Conservation (phyloP, 1,140 invertebrate genomes). For the Kradibia gibbosae region DNA sequence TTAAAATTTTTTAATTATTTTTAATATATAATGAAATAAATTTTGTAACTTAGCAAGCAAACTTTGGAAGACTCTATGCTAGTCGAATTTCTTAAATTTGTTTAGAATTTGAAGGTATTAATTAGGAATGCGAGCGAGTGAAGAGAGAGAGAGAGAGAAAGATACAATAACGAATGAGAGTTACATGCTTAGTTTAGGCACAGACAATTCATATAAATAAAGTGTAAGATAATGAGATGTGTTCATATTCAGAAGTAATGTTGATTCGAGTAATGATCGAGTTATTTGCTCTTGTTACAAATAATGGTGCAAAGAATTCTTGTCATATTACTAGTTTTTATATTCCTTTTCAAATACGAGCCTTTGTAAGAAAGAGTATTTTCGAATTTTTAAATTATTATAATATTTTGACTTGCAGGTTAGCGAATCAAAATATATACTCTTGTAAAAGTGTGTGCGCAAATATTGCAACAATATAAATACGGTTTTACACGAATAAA, state of each 20-base stretch:
- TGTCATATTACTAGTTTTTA: background rate
- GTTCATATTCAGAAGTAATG: background rate
- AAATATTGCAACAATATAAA: background rate
- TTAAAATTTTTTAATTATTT: too few species aligned
- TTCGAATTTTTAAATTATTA: background rate
- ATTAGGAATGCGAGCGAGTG: background rate
- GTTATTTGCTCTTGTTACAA: background rate
- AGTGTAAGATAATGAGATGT: background rate
- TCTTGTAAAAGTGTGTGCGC: background rate
- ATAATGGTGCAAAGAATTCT: background rate
- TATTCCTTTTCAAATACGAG: conserved; percentile 10
- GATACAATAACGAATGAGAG: background rate
- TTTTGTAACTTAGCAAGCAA: too few species aligned
- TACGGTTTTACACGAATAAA: too few species aligned
- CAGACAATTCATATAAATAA: background rate
- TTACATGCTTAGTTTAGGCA: background rate
- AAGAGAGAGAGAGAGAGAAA: background rate
- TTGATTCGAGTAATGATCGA: background rate
- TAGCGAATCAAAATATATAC: background rate
- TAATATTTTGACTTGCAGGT: conserved; percentile 15
- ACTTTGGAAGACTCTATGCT: too few species aligned
- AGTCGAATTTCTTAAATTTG: too few species aligned
- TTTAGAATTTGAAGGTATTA: background rate
- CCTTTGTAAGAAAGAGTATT: background rate
- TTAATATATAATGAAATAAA: too few species aligned